A percentile compares a stretch with the other conserved stretches of the same genome.
Conservation (phyloP, 2,888 invertebrate genomes). For the Pogonocherus hispidulus region DNA sequence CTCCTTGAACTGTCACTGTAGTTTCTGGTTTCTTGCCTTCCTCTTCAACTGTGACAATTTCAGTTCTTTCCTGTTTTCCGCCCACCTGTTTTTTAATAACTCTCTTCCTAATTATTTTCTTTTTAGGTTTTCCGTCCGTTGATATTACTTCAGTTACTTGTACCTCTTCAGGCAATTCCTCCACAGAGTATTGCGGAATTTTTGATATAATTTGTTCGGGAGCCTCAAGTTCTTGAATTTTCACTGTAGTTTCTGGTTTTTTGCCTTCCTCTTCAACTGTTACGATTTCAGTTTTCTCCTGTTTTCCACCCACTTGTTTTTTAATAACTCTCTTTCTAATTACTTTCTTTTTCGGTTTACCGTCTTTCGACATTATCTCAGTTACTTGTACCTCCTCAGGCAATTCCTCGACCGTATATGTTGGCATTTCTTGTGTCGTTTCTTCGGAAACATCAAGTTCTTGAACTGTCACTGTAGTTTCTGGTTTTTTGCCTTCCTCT, state of each 20-base stretch:
- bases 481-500: slow-evolving; percentile 55
- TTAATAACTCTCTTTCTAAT: slow-evolving; percentile 68
- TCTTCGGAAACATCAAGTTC: slow-evolving; percentile 55
- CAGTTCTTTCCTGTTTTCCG: slow-evolving; percentile 54
- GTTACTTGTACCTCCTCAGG: slow-evolving; percentile 48
- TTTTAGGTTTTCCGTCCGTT: slow-evolving; percentile 52
- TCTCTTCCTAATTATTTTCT: slow-evolving; percentile 58
- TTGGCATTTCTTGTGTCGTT: slow-evolving; percentile 56
- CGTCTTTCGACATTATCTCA: slow-evolving; percentile 51
- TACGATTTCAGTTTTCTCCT: slow-evolving; percentile 58
- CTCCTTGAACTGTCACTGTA: slow-evolving; percentile 58
- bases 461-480: slow-evolving; percentile 55
- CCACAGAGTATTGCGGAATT: slow-evolving; percentile 43
- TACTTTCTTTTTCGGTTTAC: slow-evolving; percentile 59
- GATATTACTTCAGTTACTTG: slow-evolving; percentile 52
- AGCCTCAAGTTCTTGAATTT: slow-evolving; percentile 54
- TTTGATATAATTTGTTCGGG: slow-evolving; percentile 49
- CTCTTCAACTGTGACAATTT: slow-evolving; percentile 49
- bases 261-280: slow-evolving; percentile 62
- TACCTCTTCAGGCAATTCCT: slow-evolving; percentile 39
- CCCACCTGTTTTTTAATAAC: slow-evolving; percentile 60
- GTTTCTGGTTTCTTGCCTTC: slow-evolving; percentile 57
- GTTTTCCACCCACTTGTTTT: slow-evolving; percentile 58
- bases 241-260: slow-evolving; percentile 51
- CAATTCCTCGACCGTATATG: slow-evolving; percentile 50